Conservation (phyloP, 2,113 vertebrate species). For the Nettapus auritus region DNA sequence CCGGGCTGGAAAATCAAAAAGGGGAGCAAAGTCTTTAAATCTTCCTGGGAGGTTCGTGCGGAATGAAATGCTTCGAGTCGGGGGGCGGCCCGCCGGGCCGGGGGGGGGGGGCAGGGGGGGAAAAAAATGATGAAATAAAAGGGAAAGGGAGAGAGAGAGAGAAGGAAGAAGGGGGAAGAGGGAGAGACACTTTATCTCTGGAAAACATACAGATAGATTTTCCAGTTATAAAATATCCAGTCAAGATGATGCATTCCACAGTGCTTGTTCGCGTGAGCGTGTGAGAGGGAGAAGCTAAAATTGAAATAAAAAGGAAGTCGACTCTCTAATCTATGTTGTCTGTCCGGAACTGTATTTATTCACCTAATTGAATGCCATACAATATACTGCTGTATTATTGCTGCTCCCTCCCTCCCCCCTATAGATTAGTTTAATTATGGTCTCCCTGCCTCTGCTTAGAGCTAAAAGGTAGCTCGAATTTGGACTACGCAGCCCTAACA, state of each 20-base stretch:
- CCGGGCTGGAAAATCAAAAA: slow-evolving; percentile 16
- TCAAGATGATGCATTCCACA: slow-evolving; percentile 34
- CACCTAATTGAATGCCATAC: slow-evolving; percentile 47
- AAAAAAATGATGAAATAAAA: not conserved
- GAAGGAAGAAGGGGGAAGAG: not conserved
- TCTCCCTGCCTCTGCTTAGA: slow-evolving; percentile 16
- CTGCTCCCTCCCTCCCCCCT: slow-evolving; percentile 35
- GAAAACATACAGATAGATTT: slow-evolving; percentile 51
- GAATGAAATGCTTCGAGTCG: slow-evolving; percentile 31
- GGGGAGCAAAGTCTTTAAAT: slow-evolving; percentile 44
- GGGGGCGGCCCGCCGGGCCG: too few relatives aligned
- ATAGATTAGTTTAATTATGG: slow-evolving; percentile 44
- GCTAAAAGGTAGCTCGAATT: slow-evolving; percentile 49
- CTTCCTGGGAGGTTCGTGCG: slow-evolving; percentile 38
- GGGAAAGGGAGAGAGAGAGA: not conserved
- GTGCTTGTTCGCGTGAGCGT: not conserved
- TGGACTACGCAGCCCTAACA: slow-evolving; percentile 25
- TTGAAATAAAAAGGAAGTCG: slow-evolving; percentile 58
- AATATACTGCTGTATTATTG: slow-evolving; percentile 44
- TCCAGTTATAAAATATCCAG: slow-evolving; percentile 56
- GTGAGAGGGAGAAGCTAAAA: slow-evolving; percentile 35
- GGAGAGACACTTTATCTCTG: slow-evolving; percentile 31
- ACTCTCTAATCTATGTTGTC: slow-evolving; percentile 51
- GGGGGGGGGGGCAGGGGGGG: not conserved
- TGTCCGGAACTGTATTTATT: slow-evolving; percentile 63